Base-by-base conservation (phyloP, 1,140 invertebrate genomes). In the Eriocheir sinensis region DNA sequence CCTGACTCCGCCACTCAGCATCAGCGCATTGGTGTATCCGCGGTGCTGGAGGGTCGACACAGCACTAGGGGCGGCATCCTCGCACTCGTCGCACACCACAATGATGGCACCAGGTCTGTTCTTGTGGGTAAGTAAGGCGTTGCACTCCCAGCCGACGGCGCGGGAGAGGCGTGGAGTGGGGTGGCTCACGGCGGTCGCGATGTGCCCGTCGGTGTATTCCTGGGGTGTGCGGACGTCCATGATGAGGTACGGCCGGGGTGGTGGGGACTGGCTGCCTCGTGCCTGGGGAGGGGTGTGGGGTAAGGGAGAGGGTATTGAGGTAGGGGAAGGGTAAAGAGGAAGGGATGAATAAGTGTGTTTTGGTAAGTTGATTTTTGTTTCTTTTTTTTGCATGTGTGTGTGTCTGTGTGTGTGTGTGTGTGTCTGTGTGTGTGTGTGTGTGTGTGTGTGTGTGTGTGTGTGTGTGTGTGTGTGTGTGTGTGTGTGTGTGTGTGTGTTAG, bases 21-120 rank as follows among this genome's bases (percentile, higher is more conserved):
- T 95, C 95, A 97, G 97, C 15, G 97, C 95, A 96, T 97, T 97
- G 72, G 97, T 97, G 96, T 97, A 97, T 3, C 97, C 97, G 90
- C 97, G 96, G 95, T 97, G 96, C 9, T 97, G 96, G 60, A 97
- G 91, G 9, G 97, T 97, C 4, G 97, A 96, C 0, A 96, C 97
- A 38, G 96, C 96, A 91, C 96, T 95, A 12, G 96, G 96, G 21
- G 96, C 96, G 40, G 97, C 89, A 30, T 96, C 96, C 95, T 97
- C 97, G 95, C 97, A 97, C 79, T 97, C 97, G 96, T 97, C 97
- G 96, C 97, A 97, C 0, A 97, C 90, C n/a, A 97, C 90, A 44
- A 97, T 97, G 44, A 97, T 96, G 95, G 97, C 96, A 17, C 96
- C 96, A 36, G 96, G 92, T 72, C 96, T 96, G 96, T 97, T 97